A percentile compares a stretch with the other conserved stretches of the same genome.
phyloP scores from a whole-genome alignment of 2,113 vertebrate genomes.

The Dipodomys merriami region DNA sequence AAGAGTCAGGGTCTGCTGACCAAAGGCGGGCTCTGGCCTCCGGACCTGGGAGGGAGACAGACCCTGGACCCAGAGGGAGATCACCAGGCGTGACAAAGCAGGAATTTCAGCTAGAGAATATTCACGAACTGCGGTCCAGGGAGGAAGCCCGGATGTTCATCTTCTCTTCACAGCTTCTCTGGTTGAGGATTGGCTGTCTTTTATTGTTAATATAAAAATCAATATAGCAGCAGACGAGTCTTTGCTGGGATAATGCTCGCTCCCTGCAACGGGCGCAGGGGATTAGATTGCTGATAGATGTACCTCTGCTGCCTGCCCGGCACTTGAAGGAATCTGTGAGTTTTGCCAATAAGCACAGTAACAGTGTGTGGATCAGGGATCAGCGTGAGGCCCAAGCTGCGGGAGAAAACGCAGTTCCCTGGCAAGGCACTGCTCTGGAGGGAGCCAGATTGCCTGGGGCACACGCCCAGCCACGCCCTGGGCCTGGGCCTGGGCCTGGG shows the following conservation, averaged over 20 bases:
- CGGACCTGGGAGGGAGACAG: constrained; percentile 34
- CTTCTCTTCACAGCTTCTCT: constrained; percentile 62
- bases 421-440: not conserved
- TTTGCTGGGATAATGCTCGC: constrained; percentile 37
- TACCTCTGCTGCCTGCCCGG: constrained; percentile 57
- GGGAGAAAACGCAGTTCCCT: not conserved
- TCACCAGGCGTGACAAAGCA: constrained; percentile 76
- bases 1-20: not conserved
- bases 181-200: not conserved
- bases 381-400: not conserved
- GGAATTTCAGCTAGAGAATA: constrained; percentile 72
- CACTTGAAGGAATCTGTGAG: constrained; percentile 41
- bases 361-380: not conserved
- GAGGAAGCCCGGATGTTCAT: constrained; percentile 45
- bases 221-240: constrained; percentile 13
- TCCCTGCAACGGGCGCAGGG: constrained; percentile 61
- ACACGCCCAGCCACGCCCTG: not conserved
- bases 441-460: not conserved
- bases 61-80: constrained; percentile 68
- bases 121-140: constrained; percentile 66
- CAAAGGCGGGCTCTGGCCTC: constrained; percentile 69
- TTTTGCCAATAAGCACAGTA: constrained; percentile 41
- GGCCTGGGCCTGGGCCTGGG: not conserved
- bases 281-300: constrained; percentile 59
- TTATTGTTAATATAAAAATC: constrained; percentile 73